A percentile compares a stretch with the other conserved stretches of the same genome.
These are phyloP conservation scores for Perccottus glenii DNA, from an alignment of 2,113 vertebrate species.

Conservation along the genomic window DNA sequence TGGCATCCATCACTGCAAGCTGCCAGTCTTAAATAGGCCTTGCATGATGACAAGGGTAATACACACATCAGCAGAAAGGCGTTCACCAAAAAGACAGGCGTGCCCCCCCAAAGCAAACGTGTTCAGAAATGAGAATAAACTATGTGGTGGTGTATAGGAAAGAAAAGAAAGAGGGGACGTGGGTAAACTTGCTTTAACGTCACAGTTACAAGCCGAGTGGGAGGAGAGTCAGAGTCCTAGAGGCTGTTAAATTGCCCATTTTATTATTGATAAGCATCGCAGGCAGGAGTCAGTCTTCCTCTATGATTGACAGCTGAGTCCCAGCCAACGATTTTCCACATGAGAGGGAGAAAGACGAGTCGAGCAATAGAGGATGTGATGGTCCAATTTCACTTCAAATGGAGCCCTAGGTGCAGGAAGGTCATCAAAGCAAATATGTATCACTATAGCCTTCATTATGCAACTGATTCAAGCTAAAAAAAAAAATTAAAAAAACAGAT, in stretches of 20 bases:
- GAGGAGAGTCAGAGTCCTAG: conserved; percentile 29
- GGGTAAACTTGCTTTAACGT: conserved; percentile 18
- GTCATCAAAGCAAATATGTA: conserved; percentile 45
- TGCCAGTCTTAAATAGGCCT: conserved; percentile 45
- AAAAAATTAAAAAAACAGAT: conserved; percentile 7
- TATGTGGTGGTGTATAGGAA: not conserved
- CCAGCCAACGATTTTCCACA: conserved; percentile 71
- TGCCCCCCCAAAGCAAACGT: not conserved
- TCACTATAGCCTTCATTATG: conserved; percentile 37
- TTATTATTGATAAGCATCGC: conserved; percentile 77
- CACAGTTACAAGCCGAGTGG: conserved; percentile 8
- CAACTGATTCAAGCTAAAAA: conserved; percentile 37
- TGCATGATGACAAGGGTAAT: conserved; percentile 40
- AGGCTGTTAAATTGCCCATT: conserved; percentile 73
- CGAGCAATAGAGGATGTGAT: conserved; percentile 51
- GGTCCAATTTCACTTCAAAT: conserved; percentile 70
- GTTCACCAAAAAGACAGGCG: conserved; percentile 28
- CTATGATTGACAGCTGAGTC: conserved; percentile 70
- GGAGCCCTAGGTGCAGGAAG: conserved; percentile 39
- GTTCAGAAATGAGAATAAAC: conserved; percentile 22
- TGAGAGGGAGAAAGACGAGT: conserved; percentile 55
- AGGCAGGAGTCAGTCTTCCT: conserved; percentile 55
- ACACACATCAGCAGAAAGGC: conserved; percentile 28
- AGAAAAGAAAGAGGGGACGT: not conserved
- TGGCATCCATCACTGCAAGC: conserved; percentile 48